Evolutionary conservation across 2,888 invertebrate species (phyloP).

Genomic region (Scelioninae gen. 1): DNA sequence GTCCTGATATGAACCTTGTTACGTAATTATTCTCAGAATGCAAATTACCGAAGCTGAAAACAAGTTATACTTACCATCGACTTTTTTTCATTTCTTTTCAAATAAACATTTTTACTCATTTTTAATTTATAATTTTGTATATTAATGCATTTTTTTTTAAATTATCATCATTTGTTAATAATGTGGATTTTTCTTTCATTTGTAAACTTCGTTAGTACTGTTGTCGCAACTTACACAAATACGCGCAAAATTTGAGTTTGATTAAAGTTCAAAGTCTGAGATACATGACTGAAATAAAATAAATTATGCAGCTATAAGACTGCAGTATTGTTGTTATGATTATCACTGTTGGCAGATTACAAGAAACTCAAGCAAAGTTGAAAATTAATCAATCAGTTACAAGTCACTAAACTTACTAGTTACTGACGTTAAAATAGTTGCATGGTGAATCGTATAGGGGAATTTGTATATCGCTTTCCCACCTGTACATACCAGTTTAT

Average conservation of each 20-base stretch:
- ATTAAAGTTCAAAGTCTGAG: too few relatives aligned
- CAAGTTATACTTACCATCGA: background rate
- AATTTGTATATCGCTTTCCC: conserved; percentile 54
- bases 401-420: background rate
- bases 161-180: too few relatives aligned
- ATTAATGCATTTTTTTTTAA: too few relatives aligned
- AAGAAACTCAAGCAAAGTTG: background rate
- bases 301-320: too few relatives aligned
- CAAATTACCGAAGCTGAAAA: conserved; percentile 9
- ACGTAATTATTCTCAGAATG: conserved; percentile 8
- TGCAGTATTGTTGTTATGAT: background rate
- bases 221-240: too few relatives aligned
- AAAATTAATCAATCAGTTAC: conserved; percentile 26
- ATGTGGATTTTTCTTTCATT: too few relatives aligned
- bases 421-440: conserved; percentile 55
- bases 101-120: too few relatives aligned
- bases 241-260: too few relatives aligned
- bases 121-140: too few relatives aligned
- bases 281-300: too few relatives aligned
- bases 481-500: conserved; percentile 69
- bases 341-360: background rate
- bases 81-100: background rate
- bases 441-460: conserved; percentile 52
- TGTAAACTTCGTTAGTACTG: too few relatives aligned
- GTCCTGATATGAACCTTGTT: too few relatives aligned